These are phyloP conservation scores for Chaitophorus viminalis DNA, from an alignment of 2,888 invertebrate genomes.

Conservation along the genomic window DNA sequence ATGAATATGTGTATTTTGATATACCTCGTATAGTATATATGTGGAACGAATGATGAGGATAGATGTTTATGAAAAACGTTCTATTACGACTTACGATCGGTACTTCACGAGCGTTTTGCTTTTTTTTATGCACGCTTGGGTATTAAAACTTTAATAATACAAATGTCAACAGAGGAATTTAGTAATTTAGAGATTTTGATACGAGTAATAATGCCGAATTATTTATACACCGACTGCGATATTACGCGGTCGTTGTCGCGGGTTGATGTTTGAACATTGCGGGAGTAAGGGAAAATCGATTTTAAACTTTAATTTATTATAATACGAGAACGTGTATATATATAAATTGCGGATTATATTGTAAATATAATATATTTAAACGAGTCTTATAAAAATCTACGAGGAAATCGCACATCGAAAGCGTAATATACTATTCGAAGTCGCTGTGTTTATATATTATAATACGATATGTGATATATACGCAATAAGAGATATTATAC, in stretches of 20 bases:
- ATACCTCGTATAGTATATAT: too few relatives aligned
- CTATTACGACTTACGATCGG: background rate
- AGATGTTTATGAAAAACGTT: background rate
- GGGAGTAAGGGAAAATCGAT: background rate
- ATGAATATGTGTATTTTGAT: background rate
- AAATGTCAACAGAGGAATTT: constrained; percentile 5
- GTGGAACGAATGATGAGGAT: too few relatives aligned
- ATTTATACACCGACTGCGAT: background rate
- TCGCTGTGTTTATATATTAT: background rate
- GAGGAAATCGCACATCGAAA: background rate
- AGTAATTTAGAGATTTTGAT: constrained; percentile 12
- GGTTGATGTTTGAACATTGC: background rate
- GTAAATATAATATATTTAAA: background rate
- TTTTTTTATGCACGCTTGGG: background rate
- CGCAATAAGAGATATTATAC: background rate
- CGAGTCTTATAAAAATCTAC: background rate
- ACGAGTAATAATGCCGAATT: background rate
- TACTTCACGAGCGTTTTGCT: background rate
- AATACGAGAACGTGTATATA: background rate
- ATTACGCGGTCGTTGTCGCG: background rate
- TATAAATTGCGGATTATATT: background rate
- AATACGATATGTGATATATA: too few relatives aligned
- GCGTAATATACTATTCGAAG: background rate
- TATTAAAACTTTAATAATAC: constrained; percentile 7
- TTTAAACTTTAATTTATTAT: background rate